These are phyloP conservation scores for Aviceda leuphotes DNA, from an alignment of 2,797 vertebrate species.

Conservation along the genomic window DNA sequence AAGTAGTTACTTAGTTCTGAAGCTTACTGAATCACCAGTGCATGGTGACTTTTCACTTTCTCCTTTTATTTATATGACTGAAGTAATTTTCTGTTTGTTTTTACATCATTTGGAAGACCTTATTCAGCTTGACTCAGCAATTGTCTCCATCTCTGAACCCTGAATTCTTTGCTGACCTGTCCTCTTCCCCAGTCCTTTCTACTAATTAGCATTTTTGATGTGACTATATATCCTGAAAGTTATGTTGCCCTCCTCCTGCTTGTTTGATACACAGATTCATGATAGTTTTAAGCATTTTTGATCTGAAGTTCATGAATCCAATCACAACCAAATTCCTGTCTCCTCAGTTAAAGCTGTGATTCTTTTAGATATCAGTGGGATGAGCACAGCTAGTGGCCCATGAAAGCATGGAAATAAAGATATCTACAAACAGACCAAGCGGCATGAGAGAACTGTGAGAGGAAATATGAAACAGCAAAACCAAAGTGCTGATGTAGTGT, in stretches of 20 bases:
- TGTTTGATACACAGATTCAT: background rate
- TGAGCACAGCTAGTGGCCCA: background rate
- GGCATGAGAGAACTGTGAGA: background rate
- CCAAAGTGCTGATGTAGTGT: background rate
- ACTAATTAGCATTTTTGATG: background rate
- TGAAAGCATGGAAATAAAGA: background rate
- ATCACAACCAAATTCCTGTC: background rate
- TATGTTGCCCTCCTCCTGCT: background rate
- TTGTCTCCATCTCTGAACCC: background rate
- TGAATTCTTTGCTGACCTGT: background rate
- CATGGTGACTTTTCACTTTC: background rate
- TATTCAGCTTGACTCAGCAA: background rate
- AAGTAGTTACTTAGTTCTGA: background rate
- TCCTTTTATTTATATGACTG: background rate
- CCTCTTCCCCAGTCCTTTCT: background rate
- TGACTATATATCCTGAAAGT: background rate
- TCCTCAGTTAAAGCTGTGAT: background rate
- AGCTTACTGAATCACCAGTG: background rate
- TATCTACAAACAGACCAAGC: background rate
- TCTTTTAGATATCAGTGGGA: background rate
- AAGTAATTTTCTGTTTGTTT: background rate
- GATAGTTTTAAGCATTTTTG: background rate
- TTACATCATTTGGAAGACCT: background rate
- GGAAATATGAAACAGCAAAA: background rate
- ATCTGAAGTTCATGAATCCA: background rate